Percentiles rank a stretch among this genome's conserved stretches.
Conservation (phyloP, 1,140 invertebrate species). For the Akabosia matsudoensis region DNA sequence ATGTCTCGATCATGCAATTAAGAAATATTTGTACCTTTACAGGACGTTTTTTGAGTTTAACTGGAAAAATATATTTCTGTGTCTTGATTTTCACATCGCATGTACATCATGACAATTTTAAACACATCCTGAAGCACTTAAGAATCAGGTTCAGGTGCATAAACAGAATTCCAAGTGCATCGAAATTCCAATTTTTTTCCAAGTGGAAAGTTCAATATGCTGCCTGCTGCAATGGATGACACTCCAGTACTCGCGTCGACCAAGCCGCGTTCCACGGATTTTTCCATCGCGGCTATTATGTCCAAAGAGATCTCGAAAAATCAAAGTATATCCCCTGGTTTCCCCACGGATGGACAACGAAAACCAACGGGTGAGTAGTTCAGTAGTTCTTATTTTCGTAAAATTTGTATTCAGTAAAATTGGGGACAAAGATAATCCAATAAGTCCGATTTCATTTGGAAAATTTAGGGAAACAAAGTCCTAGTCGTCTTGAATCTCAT, state of each 20-base stretch:
- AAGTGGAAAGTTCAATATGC: slow-evolving; percentile 43
- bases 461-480: slow-evolving; percentile 22
- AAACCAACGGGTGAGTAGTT: slow-evolving; percentile 40
- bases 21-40: too few species aligned
- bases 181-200: not conserved
- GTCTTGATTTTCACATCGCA: too few species aligned
- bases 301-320: slow-evolving; percentile 54
- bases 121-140: too few species aligned
- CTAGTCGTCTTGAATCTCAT: slow-evolving; percentile 18
- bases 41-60: too few species aligned
- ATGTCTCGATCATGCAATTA: too few species aligned
- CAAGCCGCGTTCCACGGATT: slow-evolving; percentile 66
- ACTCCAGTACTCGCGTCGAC: slow-evolving; percentile 45
- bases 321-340: slow-evolving; percentile 44
- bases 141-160: too few species aligned
- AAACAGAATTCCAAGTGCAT: too few species aligned
- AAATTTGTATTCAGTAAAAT: not conserved
- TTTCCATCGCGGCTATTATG: slow-evolving; percentile 91
- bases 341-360: slow-evolving; percentile 39
- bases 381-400: not conserved
- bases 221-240: slow-evolving; percentile 49
- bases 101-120: too few species aligned
- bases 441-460: slow-evolving; percentile 13
- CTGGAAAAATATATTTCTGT: too few species aligned
- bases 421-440: not conserved